Evolutionary conservation across 2,113 vertebrate species (phyloP).

Genomic region (Glaucidium brasilianum): DNA sequence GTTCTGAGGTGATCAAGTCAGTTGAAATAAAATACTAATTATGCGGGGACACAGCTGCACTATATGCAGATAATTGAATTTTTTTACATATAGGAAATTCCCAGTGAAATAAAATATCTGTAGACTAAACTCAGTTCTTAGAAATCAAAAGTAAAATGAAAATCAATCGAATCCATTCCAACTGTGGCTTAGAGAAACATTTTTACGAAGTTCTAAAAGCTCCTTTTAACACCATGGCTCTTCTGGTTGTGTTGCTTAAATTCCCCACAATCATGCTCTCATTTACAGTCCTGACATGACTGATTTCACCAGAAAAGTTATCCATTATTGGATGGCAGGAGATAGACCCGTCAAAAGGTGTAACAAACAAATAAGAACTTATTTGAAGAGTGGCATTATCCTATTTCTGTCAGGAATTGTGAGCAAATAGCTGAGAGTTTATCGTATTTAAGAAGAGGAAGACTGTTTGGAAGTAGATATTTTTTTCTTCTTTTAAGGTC

Average conservation of each 20-base stretch:
- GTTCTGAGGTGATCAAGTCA: not conserved
- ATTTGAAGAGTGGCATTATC: constrained; percentile 61
- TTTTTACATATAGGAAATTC: not conserved
- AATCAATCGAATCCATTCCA: not conserved
- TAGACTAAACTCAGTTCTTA: not conserved
- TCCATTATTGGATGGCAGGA: constrained; percentile 50
- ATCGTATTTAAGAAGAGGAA: constrained; percentile 33
- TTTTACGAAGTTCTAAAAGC: constrained; percentile 23
- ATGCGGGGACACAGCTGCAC: not conserved
- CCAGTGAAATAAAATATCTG: not conserved
- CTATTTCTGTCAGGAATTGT: constrained; percentile 48
- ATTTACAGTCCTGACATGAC: constrained; percentile 28
- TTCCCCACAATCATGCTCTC: not conserved
- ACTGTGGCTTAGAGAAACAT: not conserved
- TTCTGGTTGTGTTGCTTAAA: not conserved
- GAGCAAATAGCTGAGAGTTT: constrained; percentile 48
- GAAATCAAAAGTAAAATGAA: constrained; percentile 38
- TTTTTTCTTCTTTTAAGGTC: constrained; percentile 14
- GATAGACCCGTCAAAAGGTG: constrained; percentile 66
- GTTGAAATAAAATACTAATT: not conserved
- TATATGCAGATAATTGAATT: not conserved
- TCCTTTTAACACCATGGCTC: not conserved
- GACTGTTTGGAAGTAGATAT: constrained; percentile 22
- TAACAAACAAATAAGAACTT: constrained; percentile 57
- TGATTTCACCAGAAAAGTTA: constrained; percentile 47